Percentiles rank a stretch among this genome's conserved stretches.
phyloP scores from a whole-genome alignment of 2,113 vertebrate species.

The Sylvia atricapilla region DNA sequence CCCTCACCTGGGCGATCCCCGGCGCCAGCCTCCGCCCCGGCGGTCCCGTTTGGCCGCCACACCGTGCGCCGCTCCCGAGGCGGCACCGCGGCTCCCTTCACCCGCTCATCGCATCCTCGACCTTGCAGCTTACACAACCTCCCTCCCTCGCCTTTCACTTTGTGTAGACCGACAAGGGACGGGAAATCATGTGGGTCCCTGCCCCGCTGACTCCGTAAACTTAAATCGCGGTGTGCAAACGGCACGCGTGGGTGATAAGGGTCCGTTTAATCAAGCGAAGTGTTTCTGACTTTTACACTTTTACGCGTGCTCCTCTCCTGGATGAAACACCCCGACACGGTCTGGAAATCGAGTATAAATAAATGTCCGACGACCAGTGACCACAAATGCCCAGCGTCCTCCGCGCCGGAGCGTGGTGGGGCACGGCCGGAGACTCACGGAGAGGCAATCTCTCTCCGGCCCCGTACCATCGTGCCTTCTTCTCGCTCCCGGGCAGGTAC shows the following conservation, averaged over 20 bases:
- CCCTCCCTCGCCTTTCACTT: neutral
- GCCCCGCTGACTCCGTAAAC: neutral
- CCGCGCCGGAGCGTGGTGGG: neutral
- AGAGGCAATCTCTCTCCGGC: neutral
- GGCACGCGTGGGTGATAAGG: neutral
- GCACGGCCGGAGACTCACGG: neutral
- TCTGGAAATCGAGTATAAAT: neutral
- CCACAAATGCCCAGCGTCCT: neutral
- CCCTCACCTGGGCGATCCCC: neutral
- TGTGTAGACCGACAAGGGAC: neutral
- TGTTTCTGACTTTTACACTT: neutral
- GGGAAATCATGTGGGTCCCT: neutral
- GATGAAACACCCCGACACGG: neutral
- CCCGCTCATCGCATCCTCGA: neutral
- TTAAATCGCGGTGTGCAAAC: neutral
- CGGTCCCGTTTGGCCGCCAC: neutral
- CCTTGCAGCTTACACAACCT: neutral
- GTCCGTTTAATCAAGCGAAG: neutral
- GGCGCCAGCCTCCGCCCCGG: neutral
- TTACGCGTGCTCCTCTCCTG: neutral
- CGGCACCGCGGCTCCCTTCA: neutral
- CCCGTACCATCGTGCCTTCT: neutral
- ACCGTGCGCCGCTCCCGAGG: neutral
- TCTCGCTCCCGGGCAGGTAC: constrained; percentile 14
- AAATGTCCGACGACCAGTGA: neutral